Evolutionary conservation across 2,888 invertebrate genomes (phyloP).

Genomic region (Crematogaster levior): DNA sequence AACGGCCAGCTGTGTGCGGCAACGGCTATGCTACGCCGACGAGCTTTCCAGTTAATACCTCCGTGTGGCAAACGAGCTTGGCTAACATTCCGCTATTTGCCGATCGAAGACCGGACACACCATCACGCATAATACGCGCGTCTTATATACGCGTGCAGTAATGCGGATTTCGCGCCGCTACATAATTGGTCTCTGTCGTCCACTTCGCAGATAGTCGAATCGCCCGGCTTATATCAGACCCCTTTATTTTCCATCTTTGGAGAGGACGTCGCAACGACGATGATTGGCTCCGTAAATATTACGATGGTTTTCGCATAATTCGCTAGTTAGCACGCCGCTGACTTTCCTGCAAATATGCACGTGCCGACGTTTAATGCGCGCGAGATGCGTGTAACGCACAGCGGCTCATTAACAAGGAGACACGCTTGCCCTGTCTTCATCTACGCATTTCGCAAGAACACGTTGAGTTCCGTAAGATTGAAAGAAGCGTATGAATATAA

Average conservation of each 20-base stretch:
- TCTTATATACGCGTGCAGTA: conserved; percentile 14
- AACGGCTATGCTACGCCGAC: background rate
- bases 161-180: conserved; percentile 62
- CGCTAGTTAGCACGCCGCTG: conserved; percentile 21
- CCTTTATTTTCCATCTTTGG: conserved; percentile 56
- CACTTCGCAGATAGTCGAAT: conserved; percentile 21
- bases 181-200: conserved; percentile 70
- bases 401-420: conserved; percentile 11
- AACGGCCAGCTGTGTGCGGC: background rate
- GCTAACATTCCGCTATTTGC: conserved; percentile 34
- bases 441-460: background rate
- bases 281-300: conserved; percentile 50
- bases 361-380: background rate
- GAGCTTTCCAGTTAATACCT: conserved; percentile 3
- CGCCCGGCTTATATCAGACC: conserved; percentile 59
- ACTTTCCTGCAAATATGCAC: background rate
- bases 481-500: background rate
- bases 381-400: background rate
- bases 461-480: background rate
- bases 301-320: conserved; percentile 34
- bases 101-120: background rate
- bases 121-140: conserved; percentile 20
- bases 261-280: background rate
- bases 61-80: conserved; percentile 17
- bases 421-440: background rate